Conservation (phyloP, 1,140 invertebrate species). For the Aphelenchoides fujianensis region DNA sequence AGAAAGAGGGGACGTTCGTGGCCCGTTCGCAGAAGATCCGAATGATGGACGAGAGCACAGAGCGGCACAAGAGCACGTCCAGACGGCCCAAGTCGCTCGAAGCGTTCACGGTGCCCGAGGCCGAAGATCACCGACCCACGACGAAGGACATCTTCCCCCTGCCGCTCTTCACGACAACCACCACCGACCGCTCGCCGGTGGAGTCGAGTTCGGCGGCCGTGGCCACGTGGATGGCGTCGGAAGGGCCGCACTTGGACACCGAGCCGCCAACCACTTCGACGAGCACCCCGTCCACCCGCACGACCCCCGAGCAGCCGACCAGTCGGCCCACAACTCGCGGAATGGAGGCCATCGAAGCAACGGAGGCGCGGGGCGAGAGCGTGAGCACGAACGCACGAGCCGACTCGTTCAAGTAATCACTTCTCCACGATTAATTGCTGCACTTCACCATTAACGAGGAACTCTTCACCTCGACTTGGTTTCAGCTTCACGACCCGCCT, state of each 20-base stretch:
- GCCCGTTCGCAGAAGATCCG: constrained; percentile 25
- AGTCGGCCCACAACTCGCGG: background rate
- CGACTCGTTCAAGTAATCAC: constrained; percentile 4
- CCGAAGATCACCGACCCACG: constrained; percentile 21
- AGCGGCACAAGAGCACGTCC: background rate
- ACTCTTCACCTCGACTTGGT: too few relatives aligned
- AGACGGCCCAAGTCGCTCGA: background rate
- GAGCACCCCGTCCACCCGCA: constrained; percentile 1
- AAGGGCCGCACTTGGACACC: background rate
- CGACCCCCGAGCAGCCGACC: background rate
- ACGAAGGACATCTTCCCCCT: constrained; percentile 45
- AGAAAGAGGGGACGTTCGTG: constrained; percentile 19
- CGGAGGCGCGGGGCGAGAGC: background rate
- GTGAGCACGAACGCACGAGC: background rate
- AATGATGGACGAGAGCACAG: constrained; percentile 12
- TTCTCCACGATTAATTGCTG: background rate
- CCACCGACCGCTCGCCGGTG: background rate
- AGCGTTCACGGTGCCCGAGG: constrained; percentile 20
- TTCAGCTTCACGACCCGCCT: constrained; percentile 34
- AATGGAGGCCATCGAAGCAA: background rate
- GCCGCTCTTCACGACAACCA: constrained; percentile 32
- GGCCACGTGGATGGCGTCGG: background rate
- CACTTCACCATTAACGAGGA: too few relatives aligned
- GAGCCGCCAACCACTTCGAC: constrained; percentile 22
- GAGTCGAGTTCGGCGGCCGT: background rate